A percentile compares a stretch with the other conserved stretches of the same genome.
Conservation (phyloP, 2,888 invertebrate species). For the Lepidocyrtoides sp. region DNA sequence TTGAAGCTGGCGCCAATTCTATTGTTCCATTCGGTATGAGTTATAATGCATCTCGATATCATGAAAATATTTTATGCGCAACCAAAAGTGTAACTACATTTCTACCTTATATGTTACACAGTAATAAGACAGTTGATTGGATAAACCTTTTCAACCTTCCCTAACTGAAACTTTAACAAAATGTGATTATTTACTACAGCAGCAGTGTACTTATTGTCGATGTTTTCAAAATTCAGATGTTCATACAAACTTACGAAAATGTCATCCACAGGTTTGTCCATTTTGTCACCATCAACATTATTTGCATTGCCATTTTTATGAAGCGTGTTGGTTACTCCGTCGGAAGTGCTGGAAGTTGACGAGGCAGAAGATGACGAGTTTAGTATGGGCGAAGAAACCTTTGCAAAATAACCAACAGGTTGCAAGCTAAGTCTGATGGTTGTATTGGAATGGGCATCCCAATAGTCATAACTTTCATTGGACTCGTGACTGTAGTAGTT, state of each 20-base stretch:
- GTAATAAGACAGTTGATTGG: too few relatives aligned
- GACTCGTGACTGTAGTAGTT: neutral
- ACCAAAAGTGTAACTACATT: too few relatives aligned
- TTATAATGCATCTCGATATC: neutral
- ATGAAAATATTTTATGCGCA: neutral
- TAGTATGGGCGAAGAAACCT: constrained; percentile 34
- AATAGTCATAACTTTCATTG: constrained; percentile 60
- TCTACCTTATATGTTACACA: too few relatives aligned
- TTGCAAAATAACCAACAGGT: constrained; percentile 92
- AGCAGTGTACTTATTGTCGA: too few relatives aligned
- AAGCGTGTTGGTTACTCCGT: neutral
- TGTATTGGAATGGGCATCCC: constrained; percentile 59
- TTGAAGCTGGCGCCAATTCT: constrained; percentile 2
- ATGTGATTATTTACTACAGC: neutral
- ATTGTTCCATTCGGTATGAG: neutral
- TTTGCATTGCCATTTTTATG: constrained; percentile 26
- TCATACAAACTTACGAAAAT: constrained; percentile 55
- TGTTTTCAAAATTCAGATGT: too few relatives aligned
- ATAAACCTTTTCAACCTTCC: neutral
- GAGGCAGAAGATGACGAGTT: constrained; percentile 28
- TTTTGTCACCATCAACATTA: constrained; percentile 84
- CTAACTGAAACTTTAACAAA: too few relatives aligned
- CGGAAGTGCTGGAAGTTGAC: constrained; percentile 86
- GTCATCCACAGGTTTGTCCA: constrained; percentile 64
- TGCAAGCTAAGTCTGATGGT: constrained; percentile 90